Evolutionary conservation across 2,888 invertebrate genomes (phyloP), one percentile per base, ranked within the genome.

Genomic region (Leptura quadrifasciata): DNA sequence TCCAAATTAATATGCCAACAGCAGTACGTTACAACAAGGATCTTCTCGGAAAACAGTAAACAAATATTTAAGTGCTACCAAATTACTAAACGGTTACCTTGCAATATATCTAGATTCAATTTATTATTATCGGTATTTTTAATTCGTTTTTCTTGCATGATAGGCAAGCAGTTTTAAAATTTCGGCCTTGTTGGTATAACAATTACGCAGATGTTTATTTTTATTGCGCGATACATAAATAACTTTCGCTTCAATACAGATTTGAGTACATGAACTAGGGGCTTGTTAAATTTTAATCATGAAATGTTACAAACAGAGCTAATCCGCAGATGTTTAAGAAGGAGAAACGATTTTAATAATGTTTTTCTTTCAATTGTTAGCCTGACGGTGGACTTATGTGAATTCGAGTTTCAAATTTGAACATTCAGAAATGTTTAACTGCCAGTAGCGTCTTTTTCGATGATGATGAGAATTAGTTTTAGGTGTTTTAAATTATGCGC

Each of bases 1-100:
- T 52, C 68, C 76, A 65, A 76, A 76, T 72, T 72, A 71, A 31
- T 31, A 76, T 76, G 72, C 76, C 72, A 71, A 61, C 65, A 18
- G 20, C 27, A 71, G 47, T 58, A n/a, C 54, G 27, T n/a, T n/a
- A 63, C 39, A 27, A 31, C 65, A 64, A 65, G 65, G 65, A 64
- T 64, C 39, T 72, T 72, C 64, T 15, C 39, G 57, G 64, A 64
- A 72, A 72, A 64, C 35, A 72, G 35, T 60, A 21, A 61, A 61
- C 70, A 61, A 69, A 57, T 57, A 57, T 21, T 31, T 0, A 31
- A 10, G 12, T 57, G 9, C 47, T 20, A 9, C 31, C 18, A 31
- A 52, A 65, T 58, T 20, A 61, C 24, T 60, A 18, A 71, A 6
- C 24, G 57, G 2, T 58, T 39, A 58, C 69, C 69, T 69, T 58